Conservation (phyloP, 1,140 invertebrate species). For the Mercenaria mercenaria region DNA sequence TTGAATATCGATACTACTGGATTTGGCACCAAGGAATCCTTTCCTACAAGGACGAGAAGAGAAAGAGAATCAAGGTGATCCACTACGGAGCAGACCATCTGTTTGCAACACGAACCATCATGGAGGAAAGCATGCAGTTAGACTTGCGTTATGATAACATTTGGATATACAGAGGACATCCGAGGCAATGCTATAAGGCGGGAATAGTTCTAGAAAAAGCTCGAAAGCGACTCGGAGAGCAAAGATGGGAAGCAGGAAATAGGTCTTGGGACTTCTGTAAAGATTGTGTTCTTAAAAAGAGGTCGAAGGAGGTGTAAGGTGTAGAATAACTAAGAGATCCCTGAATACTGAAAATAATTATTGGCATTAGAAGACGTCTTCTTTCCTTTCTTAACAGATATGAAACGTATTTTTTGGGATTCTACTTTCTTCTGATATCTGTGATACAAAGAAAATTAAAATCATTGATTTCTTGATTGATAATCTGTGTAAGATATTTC, state of each 20-base stretch:
- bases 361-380: too few species aligned
- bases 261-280: slow-evolving; percentile 41
- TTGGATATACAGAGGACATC: background rate
- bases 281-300: slow-evolving; percentile 21
- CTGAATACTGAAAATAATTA: too few species aligned
- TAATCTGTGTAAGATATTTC: too few species aligned
- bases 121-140: slow-evolving; percentile 23
- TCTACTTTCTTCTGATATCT: too few species aligned
- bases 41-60: background rate
- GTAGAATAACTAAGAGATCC: too few species aligned
- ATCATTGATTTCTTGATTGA: too few species aligned
- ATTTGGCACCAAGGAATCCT: slow-evolving; percentile 56
- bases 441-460: too few species aligned
- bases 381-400: too few species aligned
- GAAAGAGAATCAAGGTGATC: slow-evolving; percentile 44
- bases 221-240: slow-evolving; percentile 6
- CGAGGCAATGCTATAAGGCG: background rate
- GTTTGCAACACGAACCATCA: slow-evolving; percentile 47
- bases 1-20: slow-evolving; percentile 40
- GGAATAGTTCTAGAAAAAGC: background rate
- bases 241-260: background rate
- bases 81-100: slow-evolving; percentile 52
- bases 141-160: slow-evolving; percentile 12
- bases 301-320: background rate
- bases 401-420: too few species aligned